Base-by-base conservation (phyloP, 2,797 vertebrate genomes). In the Brachymystax lenok region DNA sequence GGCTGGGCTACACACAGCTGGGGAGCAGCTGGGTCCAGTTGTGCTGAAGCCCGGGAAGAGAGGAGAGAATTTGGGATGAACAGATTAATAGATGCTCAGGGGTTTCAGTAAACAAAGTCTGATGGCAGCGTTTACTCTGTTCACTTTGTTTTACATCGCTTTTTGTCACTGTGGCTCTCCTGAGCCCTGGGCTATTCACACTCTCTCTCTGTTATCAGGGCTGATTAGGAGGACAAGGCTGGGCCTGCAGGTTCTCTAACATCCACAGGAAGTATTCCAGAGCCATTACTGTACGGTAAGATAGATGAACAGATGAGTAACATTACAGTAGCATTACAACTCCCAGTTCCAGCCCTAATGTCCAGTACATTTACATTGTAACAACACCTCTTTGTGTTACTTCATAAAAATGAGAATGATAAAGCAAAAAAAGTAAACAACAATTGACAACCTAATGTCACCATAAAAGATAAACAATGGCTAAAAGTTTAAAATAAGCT, bases 71-170 rank as follows among this genome's bases (percentile, higher is more conserved):
- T 46, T 46, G 40, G 40, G 40, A 46, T 12, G 40, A 46, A 46
- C 40, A 46, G 40, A 46, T 46, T 10, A 46, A 46, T 46, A 46
- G 40, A 46, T 40, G 40, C 8, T 40, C 8, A 40, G 70, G 81
- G 84, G 82, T 84, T 82, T 85, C 40, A 82, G 75, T 79, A 80
- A 85, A 87, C 80, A 83, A 74, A 7, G 35, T 78, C 78, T 80
- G 82, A 83, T 83, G 71, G 66, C 80, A 75, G 79, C 46, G 73
- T 79, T 79, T 78, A 79, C 40, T 24, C 69, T 69, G 82, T 70
- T 80, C 56, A 59, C 56, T 19, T 19, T 50, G 70, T 73, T 76
- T 77, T 50, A n/a, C 79, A 64, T 52, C 72, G 50, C 78, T 79
- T 78, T 79, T 75, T 27, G 80, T 82, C 82, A 74, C 68, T 40